These are phyloP conservation scores for Setophaga kirtlandii DNA, from an alignment of 2,113 vertebrate genomes.

Conservation along the genomic window DNA sequence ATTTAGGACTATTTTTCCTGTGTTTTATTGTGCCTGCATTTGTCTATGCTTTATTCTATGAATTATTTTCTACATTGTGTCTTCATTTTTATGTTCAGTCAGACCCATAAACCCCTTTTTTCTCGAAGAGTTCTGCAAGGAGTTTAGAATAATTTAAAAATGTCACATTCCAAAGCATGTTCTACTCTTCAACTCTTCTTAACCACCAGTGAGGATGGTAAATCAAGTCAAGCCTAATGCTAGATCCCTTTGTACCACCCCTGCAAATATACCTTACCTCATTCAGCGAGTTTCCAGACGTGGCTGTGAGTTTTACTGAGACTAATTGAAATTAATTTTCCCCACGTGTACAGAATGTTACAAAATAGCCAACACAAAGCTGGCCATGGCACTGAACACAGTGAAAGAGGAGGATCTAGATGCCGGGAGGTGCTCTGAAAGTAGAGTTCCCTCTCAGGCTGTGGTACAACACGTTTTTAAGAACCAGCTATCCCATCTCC, in stretches of 20 bases:
- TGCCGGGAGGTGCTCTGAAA: neutral
- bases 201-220: neutral
- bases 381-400: neutral
- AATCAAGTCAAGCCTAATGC: neutral
- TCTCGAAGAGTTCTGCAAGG: neutral
- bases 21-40: neutral
- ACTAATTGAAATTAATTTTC: neutral
- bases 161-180: neutral
- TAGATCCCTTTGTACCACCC: neutral
- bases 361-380: neutral
- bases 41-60: neutral
- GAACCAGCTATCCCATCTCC: neutral
- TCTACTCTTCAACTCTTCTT: neutral
- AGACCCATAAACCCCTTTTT: neutral
- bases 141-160: neutral
- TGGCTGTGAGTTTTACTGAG: neutral
- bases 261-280: neutral
- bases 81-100: neutral
- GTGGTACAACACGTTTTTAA: neutral
- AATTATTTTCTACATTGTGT: neutral
- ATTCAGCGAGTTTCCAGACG: accelerated
- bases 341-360: neutral
- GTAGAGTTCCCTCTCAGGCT: neutral
- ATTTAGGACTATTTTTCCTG: neutral
- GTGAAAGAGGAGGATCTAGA: neutral